Evolutionary conservation across 1,140 invertebrate genomes (phyloP), one percentile per base, ranked within the genome.

Genomic region (Dufourea novaeangliae): DNA sequence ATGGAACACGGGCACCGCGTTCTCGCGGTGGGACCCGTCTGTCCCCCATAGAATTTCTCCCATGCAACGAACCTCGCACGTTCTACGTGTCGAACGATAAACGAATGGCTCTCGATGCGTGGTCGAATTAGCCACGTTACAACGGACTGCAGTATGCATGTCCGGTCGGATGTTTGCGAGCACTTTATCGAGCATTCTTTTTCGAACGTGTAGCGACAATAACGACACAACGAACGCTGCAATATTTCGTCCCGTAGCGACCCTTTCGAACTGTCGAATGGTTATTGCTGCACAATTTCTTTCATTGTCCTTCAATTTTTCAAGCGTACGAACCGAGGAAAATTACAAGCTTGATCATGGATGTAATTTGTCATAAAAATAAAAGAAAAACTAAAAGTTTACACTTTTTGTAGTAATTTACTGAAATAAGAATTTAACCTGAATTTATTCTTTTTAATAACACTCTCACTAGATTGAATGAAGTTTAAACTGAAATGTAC

Each of bases 81-180:
- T 73, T 83, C 46, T 37, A 57, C 27, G 50, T 25, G 79, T 64
- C 80, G 80, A 57, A 78, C 82, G 76, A 79, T 83, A 74, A 82
- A 83, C 80, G 80, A 56, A 46, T 69, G 73, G 64, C 39, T 64
- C 57, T 62, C 75, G 69, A 74, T 41, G 52, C 57, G 32, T 62
- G 62, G 71, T 64, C 44, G 71, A 67, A 78, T 71, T 66, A 74
- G 44, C 71, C 12, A 37, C 37, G 77, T 69, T 80, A 52, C 80
- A 71, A 63, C 22, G 50, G 29, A 37, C 37, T 59, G 74, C 80
- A 72, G 76, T 46, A 50, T 66, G 44, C 54, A n/a, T n/a, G n/a
- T n/a, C n/a, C 63, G 17, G 25, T 10, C 75, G 82, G 66, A 83
- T 83, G 68, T 83, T 83, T 82, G 75, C 22, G 37, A 64, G 46